Conservation (phyloP, 1,140 invertebrate genomes). For the Drosophila bocqueti region DNA sequence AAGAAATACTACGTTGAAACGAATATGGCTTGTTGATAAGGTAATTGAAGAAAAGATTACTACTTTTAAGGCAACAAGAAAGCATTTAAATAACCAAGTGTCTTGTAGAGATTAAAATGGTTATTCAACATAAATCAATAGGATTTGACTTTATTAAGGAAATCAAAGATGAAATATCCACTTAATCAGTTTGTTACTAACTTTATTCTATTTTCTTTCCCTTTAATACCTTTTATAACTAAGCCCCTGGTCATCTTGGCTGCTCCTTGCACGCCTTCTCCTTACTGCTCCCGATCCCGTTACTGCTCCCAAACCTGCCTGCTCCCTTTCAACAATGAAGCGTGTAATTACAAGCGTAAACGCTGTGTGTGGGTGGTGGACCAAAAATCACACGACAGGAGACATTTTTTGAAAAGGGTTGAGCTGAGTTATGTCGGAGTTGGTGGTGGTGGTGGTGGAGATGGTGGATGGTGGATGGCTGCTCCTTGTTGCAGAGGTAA, state of each 20-base stretch:
- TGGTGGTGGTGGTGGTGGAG: conserved; percentile 23
- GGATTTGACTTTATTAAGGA: neutral
- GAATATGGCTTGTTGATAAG: no score
- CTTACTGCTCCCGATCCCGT: neutral
- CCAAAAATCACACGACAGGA: conserved; percentile 76
- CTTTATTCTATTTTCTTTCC: accelerated
- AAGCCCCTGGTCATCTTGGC: conserved; percentile 26
- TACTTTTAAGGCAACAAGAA: neutral
- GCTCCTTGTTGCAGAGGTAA: conserved; percentile 26
- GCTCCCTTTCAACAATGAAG: conserved; percentile 76
- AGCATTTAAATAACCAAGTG: neutral
- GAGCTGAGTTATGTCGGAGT: conserved; percentile 61
- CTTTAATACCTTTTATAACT: neutral
- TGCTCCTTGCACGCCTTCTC: conserved; percentile 7
- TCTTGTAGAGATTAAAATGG: neutral
- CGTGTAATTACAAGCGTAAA: conserved; percentile 85
- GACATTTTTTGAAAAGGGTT: conserved; percentile 81
- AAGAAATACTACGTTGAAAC: neutral
- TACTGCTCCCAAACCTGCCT: conserved; percentile 15
- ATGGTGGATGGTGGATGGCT: conserved; percentile 20
- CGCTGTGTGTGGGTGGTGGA: conserved; percentile 50
- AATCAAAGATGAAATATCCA: neutral
- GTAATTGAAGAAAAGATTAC: no score
- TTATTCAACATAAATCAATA: neutral
- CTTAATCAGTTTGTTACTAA: neutral